phyloP scores from a whole-genome alignment of 2,888 invertebrate genomes.

The Uloborus plumipes region DNA sequence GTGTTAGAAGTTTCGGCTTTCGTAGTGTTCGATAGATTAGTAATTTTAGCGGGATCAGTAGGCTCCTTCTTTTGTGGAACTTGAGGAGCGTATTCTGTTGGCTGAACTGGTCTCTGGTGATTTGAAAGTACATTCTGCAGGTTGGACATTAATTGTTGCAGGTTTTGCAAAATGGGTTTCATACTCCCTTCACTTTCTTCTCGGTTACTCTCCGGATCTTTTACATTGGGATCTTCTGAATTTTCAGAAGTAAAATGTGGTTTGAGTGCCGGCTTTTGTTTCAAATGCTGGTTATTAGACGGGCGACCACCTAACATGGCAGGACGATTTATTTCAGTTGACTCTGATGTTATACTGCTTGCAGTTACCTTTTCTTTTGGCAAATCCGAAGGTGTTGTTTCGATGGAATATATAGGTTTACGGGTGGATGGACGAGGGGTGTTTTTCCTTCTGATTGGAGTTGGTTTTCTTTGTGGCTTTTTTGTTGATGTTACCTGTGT shows the following conservation, averaged over 20 bases:
- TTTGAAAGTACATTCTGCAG: slow-evolving; percentile 40
- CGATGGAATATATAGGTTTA: background rate
- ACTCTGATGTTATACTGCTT: no score
- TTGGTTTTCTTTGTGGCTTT: slow-evolving; percentile 26
- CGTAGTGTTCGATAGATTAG: no score
- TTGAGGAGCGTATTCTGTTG: background rate
- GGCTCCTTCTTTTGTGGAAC: no score
- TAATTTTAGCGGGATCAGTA: no score
- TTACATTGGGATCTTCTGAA: no score
- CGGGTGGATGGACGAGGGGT: background rate
- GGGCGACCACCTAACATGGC: no score
- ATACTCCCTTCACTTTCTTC: slow-evolving; percentile 12
- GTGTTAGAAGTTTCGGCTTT: no score
- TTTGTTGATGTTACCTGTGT: slow-evolving; percentile 4
- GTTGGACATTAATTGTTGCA: slow-evolving; percentile 47
- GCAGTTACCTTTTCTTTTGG: background rate
- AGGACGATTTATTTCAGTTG: no score
- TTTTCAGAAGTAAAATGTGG: background rate
- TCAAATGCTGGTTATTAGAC: background rate
- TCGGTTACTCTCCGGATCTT: background rate
- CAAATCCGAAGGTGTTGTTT: background rate
- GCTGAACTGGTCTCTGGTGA: slow-evolving; percentile 29
- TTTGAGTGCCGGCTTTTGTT: slow-evolving; percentile 11
- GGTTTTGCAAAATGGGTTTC: slow-evolving; percentile 57
- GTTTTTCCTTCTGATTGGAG: slow-evolving; percentile 3